Conservation (phyloP, 1,140 invertebrate genomes). For the Drosophila gunungcola region DNA sequence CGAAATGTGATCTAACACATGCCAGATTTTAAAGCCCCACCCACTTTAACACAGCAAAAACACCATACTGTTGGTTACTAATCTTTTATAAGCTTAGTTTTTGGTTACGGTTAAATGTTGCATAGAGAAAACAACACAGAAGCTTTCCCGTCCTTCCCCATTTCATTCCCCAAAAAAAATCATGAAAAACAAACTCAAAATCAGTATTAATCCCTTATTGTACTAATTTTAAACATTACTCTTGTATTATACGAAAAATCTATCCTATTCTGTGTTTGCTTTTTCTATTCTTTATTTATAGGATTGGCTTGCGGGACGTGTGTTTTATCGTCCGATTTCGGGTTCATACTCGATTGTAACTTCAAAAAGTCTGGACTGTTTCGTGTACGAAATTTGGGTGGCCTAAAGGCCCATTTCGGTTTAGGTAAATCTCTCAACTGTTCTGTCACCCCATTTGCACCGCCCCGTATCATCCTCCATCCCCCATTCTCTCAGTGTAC, state of each 20-base stretch:
- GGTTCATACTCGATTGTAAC: conserved; percentile 94
- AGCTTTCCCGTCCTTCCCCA: conserved; percentile 11
- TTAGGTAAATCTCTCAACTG: conserved; percentile 88
- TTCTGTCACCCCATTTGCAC: conserved; percentile 7
- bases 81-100: neutral
- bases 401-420: conserved; percentile 94
- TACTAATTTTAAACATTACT: conserved; percentile 54
- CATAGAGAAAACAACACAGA: conserved; percentile 62
- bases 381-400: conserved; percentile 94
- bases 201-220: neutral
- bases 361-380: conserved; percentile 96
- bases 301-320: conserved; percentile 89
- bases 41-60: conserved; percentile 21
- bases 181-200: neutral
- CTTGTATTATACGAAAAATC: conserved; percentile 67
- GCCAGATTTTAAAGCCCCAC: conserved; percentile 4
- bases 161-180: neutral
- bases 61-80: conserved; percentile 3
- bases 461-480: conserved; percentile 2
- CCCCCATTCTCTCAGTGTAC: conserved; percentile 14
- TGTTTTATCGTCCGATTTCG: conserved; percentile 94
- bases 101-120: conserved; percentile 21
- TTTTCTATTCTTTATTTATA: conserved; percentile 85
- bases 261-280: conserved; percentile 81
- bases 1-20: conserved; percentile 16